Evolutionary conservation across 2,113 vertebrate genomes (phyloP).

Genomic region (Apodemus speciosus): DNA sequence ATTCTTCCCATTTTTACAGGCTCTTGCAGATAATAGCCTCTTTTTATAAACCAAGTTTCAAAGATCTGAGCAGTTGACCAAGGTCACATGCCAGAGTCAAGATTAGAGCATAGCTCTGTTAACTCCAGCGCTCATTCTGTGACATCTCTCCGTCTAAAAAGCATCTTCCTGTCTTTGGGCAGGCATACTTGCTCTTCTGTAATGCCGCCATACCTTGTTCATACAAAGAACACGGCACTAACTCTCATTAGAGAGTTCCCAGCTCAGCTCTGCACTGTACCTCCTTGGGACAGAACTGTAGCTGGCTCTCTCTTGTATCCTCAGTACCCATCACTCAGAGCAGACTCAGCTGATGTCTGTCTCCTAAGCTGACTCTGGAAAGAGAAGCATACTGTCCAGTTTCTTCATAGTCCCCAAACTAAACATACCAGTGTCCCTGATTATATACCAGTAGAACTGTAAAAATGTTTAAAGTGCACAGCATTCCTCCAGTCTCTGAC

Average conservation of each 20-base stretch:
- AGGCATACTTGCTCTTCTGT: neutral
- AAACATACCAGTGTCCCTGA: neutral
- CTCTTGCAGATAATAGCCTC: neutral
- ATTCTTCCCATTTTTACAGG: slow-evolving; percentile 5
- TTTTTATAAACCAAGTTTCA: slow-evolving; percentile 33
- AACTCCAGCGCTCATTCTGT: neutral
- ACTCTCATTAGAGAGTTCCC: neutral
- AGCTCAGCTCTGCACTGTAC: neutral
- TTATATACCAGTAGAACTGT: neutral
- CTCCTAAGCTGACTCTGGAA: neutral
- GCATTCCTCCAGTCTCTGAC: slow-evolving; percentile 11
- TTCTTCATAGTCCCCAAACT: slow-evolving; percentile 6
- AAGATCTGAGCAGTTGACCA: slow-evolving; percentile 11
- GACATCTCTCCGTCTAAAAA: neutral
- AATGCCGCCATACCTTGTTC: neutral
- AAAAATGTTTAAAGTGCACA: neutral
- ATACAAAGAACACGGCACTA: neutral
- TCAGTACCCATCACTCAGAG: neutral
- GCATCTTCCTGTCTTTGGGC: neutral
- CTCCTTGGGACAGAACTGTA: neutral
- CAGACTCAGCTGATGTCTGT: neutral
- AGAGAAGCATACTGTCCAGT: neutral
- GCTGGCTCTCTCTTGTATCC: neutral
- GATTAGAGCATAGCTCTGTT: neutral
- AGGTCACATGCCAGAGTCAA: neutral